A percentile compares a stretch with the other conserved stretches of the same genome.
These are phyloP conservation scores for Eulemur macaco DNA, from an alignment of 2,113 vertebrate species.

Conservation along the genomic window DNA sequence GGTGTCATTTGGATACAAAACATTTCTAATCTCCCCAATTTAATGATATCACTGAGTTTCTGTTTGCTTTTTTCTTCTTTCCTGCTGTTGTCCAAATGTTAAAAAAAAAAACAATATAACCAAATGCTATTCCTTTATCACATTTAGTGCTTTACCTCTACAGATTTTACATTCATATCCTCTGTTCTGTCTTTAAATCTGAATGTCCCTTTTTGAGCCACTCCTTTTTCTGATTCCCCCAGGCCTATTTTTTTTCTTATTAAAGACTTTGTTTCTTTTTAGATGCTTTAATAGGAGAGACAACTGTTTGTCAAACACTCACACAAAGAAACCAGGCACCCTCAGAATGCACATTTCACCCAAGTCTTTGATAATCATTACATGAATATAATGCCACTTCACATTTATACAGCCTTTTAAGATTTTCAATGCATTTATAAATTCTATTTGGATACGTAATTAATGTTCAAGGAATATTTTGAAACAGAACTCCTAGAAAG, in stretches of 20 bases:
- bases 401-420: not conserved
- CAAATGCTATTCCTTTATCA: not conserved
- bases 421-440: not conserved
- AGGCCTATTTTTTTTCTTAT: not conserved
- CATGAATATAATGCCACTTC: not conserved
- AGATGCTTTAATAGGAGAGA: constrained; percentile 2
- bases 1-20: not conserved
- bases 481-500: not conserved
- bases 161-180: not conserved
- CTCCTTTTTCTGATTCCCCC: not conserved
- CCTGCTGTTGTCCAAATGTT: not conserved
- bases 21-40: not conserved
- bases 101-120: not conserved
- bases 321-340: not conserved
- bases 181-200: not conserved
- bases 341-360: not conserved
- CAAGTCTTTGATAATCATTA: not conserved
- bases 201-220: not conserved
- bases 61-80: not conserved
- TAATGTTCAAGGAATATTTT: constrained; percentile 7
- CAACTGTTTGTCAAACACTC: not conserved
- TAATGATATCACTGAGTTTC: not conserved
- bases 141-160: not conserved
- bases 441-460: constrained; percentile 19
- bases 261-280: not conserved